Evolutionary conservation across 2,797 vertebrate genomes (phyloP), one percentile per base, ranked within the genome.

Genomic region (Brachyalestes nurse): DNA sequence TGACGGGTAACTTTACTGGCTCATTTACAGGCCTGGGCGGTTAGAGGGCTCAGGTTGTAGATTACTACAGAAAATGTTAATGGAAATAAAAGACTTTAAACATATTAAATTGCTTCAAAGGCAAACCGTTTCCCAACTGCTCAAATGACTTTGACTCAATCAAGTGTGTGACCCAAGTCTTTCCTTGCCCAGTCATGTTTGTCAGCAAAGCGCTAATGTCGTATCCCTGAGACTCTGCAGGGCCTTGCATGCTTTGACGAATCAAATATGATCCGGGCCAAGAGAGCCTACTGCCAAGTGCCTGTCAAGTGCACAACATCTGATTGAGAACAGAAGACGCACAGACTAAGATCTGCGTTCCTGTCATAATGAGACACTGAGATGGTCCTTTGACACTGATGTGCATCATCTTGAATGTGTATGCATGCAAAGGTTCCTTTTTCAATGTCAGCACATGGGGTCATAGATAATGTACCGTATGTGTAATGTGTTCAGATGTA

Each of bases 241-340:
- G 72, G 70, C 72, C 78, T 76, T 34, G 71, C 74, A n/a, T 62
- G 76, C 78, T 76, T 79, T 82, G 86, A 85, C 80, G 80, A 83
- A 80, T 76, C 77, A 53, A 69, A 78, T 75, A 72, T 72, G 84
- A 85, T 84, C 74, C 40, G 23, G 66, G 80, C 65, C 67, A 49
- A 80, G 83, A 76, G 4, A 60, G 61, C 51, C 60, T 61, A 82
- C 69, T 45, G 77, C 53, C 72, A 49, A 25, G 25, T 72, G 79
- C 84, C 82, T 78, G 73, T 78, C 73, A 76, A 77, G 74, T 73
- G 61, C 58, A 53, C 42, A 80, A 69, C 28, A 47, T 67, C 64
- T 78, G 86, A 85, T 80, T 78, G 67, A 73, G 70, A 78, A 64
- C 84, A 85, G 82, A 78, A 4, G 77, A 80, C 69, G 72, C 62